A percentile compares a stretch with the other conserved stretches of the same genome.
These are phyloP conservation scores for Drosophila nigrodunni DNA, from an alignment of 1,140 invertebrate species.

Conservation along the genomic window DNA sequence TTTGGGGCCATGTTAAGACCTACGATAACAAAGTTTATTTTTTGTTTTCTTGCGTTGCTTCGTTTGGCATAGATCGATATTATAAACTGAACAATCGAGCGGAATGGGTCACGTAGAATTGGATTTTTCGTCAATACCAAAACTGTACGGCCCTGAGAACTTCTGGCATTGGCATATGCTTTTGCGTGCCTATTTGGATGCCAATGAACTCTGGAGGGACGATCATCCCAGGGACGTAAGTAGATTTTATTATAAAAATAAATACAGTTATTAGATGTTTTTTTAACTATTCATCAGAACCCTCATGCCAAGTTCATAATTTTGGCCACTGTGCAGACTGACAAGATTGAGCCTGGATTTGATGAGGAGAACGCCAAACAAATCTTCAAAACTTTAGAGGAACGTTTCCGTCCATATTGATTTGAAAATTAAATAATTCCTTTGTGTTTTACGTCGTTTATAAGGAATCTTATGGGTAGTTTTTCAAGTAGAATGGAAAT, in stretches of 20 bases:
- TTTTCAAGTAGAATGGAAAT: not conserved
- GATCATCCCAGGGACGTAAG: constrained; percentile 61
- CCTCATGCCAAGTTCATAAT: constrained; percentile 58
- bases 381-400: constrained; percentile 58
- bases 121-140: constrained; percentile 65
- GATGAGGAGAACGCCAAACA: constrained; percentile 54
- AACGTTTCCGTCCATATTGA: constrained; percentile 49
- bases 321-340: constrained; percentile 52
- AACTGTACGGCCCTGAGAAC: constrained; percentile 55
- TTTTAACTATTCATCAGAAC: constrained; percentile 24
- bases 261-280: no score
- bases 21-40: constrained; percentile 25
- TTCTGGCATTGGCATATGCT: constrained; percentile 69
- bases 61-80: constrained; percentile 14
- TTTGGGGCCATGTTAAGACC: constrained; percentile 38
- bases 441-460: not conserved
- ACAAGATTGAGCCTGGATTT: constrained; percentile 61
- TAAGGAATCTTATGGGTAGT: not conserved
- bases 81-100: constrained; percentile 25
- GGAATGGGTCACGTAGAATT: constrained; percentile 54
- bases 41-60: not conserved
- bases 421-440: not conserved
- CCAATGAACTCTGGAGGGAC: constrained; percentile 60
- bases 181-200: constrained; percentile 52
- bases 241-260: not conserved